Conservation (phyloP, 2,888 invertebrate genomes). For the Dastarcus helophoroides region DNA sequence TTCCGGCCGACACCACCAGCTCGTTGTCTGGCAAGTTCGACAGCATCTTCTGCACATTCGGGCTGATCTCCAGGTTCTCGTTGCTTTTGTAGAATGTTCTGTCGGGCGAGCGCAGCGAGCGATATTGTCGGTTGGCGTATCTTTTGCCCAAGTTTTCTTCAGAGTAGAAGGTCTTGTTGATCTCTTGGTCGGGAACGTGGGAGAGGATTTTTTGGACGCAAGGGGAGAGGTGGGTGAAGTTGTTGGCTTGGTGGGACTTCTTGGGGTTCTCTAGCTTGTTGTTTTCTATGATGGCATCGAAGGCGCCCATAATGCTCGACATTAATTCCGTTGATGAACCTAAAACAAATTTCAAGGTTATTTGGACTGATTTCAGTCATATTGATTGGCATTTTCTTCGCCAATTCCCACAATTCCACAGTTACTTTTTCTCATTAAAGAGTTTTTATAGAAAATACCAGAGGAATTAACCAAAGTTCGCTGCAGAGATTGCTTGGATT, state of each 20-base stretch:
- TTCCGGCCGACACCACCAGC: constrained; percentile 26
- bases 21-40: constrained; percentile 40
- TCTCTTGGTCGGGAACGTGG: constrained; percentile 38
- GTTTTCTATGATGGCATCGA: constrained; percentile 62
- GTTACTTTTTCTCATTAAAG: too few species aligned
- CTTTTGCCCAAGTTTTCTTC: constrained; percentile 23
- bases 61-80: constrained; percentile 34
- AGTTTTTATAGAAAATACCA: too few species aligned
- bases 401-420: too few species aligned
- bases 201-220: constrained; percentile 52
- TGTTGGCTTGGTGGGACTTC: constrained; percentile 32
- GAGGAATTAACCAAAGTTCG: too few species aligned
- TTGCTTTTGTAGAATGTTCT: constrained; percentile 25
- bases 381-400: too few species aligned
- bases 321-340: constrained; percentile 79
- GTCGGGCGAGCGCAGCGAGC: constrained; percentile 12
- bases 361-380: too few species aligned
- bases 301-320: constrained; percentile 75
- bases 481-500: too few species aligned
- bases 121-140: constrained; percentile 11
- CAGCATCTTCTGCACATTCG: constrained; percentile 45
- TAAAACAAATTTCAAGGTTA: too few species aligned
- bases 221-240: constrained; percentile 47
- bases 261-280: constrained; percentile 21
- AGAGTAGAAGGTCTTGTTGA: constrained; percentile 32